Evolutionary conservation across 2,888 invertebrate genomes (phyloP), one percentile per base, ranked within the genome.

Genomic region (Cotesia congregata): DNA sequence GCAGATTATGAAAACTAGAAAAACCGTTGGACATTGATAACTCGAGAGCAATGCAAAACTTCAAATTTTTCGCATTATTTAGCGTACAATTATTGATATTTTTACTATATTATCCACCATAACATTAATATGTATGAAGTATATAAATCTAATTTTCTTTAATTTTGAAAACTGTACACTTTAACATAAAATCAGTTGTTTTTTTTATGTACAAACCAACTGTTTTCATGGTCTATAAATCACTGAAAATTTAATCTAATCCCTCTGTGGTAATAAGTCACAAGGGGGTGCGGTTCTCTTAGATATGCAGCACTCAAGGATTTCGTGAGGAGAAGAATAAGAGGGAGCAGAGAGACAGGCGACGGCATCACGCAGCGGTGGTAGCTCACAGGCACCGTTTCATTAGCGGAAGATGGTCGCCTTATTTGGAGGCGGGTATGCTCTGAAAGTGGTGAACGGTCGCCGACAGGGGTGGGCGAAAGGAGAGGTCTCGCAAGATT

Each of bases 321-420:
- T 67, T 67, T 73, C 39, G 38, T 12, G 41, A 59, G 9, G 61
- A 65, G 68, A 75, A 41, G 59, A 77, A 77, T 71, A 76, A 72
- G 79, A 60, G 77, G 62, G 59, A 73, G 68, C n/a, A 61, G 80
- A 82, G 85, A 82, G 82, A 85, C 12, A 85, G 83, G 84, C 83
- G 77, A 74, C 78, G 83, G 83, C 84, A 84, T 87, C 88, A 89
- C 89, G 89, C 86, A 87, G 87, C 85, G 84, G 80, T 86, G 86
- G 86, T 89, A 89, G 88, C 88, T 89, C 89, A 89, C 85, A 86
- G 50, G 50, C 50, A 82, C 83, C 87, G 88, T 89, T 89, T 89
- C 89, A 89, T 89, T 89, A 89, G 87, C 88, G 86, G 85, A 86
- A 88, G 88, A 88, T 88, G 86, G 86, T 87, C 85, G 82, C 62